These are phyloP conservation scores for Hydropsyche tenuis DNA, from an alignment of 1,140 invertebrate genomes.

Conservation along the genomic window DNA sequence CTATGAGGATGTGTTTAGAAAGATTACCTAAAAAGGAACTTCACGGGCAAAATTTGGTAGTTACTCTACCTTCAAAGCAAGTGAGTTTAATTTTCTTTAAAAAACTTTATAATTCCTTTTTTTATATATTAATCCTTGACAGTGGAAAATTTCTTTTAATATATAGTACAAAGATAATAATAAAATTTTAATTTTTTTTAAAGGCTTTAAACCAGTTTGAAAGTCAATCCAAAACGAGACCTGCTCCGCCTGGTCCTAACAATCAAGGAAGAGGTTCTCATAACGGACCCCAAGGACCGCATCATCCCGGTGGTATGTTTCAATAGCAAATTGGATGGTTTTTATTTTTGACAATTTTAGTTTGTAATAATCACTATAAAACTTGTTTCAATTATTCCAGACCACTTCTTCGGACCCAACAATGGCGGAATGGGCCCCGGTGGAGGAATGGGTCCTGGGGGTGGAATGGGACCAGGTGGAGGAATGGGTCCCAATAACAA, in stretches of 20 bases:
- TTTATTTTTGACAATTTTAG: neutral
- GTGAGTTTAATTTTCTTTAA: conserved; percentile 61
- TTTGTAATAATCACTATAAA: neutral
- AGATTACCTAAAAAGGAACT: conserved; percentile 92
- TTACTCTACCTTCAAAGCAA: conserved; percentile 95
- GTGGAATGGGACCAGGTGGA: conserved; percentile 37
- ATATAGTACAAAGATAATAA: neutral
- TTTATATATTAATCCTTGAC: neutral
- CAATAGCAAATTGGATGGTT: no score
- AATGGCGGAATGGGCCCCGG: conserved; percentile 45
- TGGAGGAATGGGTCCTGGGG: conserved; percentile 45
- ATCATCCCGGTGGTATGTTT: conserved; percentile 59
- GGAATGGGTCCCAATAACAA: conserved; percentile 25
- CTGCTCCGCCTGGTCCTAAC: conserved; percentile 74
- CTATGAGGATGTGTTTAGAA: conserved; percentile 89
- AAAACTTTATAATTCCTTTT: neutral
- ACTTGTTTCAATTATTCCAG: conserved; percentile 16
- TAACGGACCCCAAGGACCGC: conserved; percentile 65
- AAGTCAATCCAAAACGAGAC: conserved; percentile 87
- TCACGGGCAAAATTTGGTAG: conserved; percentile 92
- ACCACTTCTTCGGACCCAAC: conserved; percentile 46
- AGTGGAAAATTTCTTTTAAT: neutral
- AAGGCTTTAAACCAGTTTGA: conserved; percentile 78
- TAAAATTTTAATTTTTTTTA: conserved; percentile 32
- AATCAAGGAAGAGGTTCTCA: conserved; percentile 69